Percentiles rank a stretch among this genome's conserved stretches.
phyloP scores from a whole-genome alignment of 2,888 invertebrate genomes.

The Neoscelio sp. region DNA sequence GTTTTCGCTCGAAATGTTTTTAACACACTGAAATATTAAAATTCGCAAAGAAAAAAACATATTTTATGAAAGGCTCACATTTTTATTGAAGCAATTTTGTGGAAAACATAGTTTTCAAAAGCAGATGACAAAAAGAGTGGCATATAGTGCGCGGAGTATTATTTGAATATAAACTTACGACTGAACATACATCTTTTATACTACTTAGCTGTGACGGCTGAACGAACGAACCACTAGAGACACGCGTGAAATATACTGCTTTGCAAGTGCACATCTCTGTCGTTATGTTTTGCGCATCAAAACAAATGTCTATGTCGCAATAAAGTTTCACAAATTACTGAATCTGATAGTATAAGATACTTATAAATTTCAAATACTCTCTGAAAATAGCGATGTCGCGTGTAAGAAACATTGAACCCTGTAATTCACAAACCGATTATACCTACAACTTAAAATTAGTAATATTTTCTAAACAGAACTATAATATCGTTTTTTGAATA shows the following conservation, averaged over 20 bases:
- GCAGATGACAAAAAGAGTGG: neutral
- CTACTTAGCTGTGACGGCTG: slow-evolving; percentile 51
- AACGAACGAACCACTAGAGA: slow-evolving; percentile 22
- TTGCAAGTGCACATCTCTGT: slow-evolving; percentile 1
- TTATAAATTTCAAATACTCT: neutral
- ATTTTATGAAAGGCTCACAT: slow-evolving; percentile 22
- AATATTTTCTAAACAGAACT: too few relatives aligned
- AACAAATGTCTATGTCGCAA: neutral
- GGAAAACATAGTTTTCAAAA: slow-evolving; percentile 15
- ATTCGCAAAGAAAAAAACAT: neutral
- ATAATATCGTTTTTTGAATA: too few relatives aligned
- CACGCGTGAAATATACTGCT: slow-evolving; percentile 3
- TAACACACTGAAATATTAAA: slow-evolving; percentile 8
- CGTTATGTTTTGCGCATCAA: slow-evolving; percentile 15
- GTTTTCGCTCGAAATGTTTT: slow-evolving; percentile 25
- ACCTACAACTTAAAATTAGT: too few relatives aligned
- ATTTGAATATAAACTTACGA: slow-evolving; percentile 23
- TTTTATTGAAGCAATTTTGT: slow-evolving; percentile 26
- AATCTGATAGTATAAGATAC: neutral
- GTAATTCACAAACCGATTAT: too few relatives aligned
- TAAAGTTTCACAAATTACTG: neutral
- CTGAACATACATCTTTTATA: slow-evolving; percentile 67
- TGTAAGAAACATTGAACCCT: too few relatives aligned
- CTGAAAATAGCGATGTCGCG: too few relatives aligned
- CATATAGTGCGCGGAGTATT: slow-evolving; percentile 13